phyloP scores from a whole-genome alignment of 2,113 vertebrate species.

The Rhinolophus sinicus region DNA sequence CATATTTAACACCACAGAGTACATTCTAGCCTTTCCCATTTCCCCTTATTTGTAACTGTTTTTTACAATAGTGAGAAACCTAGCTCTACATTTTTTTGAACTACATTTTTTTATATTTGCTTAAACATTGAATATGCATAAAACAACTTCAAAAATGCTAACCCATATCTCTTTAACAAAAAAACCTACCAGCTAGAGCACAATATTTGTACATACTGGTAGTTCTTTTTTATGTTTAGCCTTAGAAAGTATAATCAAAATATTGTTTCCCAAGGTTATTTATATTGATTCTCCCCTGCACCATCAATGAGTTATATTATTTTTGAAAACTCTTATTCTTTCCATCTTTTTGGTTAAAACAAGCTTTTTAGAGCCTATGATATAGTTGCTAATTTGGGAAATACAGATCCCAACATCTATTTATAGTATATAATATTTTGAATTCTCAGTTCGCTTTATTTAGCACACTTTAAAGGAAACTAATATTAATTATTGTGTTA shows the following conservation, averaged over 20 bases:
- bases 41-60: background rate
- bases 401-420: background rate
- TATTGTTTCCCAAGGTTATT: background rate
- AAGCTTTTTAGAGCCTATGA: background rate
- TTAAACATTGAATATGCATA: background rate
- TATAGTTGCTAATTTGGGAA: slow-evolving; percentile 50
- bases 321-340: background rate
- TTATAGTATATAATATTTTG: slow-evolving; percentile 50
- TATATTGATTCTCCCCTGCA: background rate
- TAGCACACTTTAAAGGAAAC: background rate
- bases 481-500: background rate
- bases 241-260: background rate
- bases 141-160: background rate
- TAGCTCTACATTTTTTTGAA: background rate
- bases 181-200: background rate
- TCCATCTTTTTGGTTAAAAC: background rate
- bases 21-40: background rate
- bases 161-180: background rate
- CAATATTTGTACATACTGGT: background rate
- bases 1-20: background rate
- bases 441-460: background rate
- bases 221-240: background rate
- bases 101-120: background rate
- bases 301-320: background rate
- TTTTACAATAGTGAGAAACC: background rate